Conservation (phyloP, 2,888 invertebrate species). For the Trypoxylon attenuatum region DNA sequence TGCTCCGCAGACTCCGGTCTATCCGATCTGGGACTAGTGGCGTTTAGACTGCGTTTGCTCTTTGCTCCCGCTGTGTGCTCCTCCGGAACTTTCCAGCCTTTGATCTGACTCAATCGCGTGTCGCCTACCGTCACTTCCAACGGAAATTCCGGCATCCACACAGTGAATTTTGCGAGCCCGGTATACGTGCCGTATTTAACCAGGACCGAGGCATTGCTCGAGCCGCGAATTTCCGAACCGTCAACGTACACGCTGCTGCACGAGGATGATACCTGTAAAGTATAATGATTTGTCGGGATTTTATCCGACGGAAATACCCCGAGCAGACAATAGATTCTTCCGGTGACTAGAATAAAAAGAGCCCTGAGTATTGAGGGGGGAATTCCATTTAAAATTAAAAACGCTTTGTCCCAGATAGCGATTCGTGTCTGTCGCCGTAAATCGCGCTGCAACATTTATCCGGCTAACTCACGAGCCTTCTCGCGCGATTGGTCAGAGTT, state of each 20-base stretch:
- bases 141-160: constrained; percentile 98
- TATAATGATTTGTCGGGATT: background rate
- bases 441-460: too few species aligned
- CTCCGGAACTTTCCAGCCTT: constrained; percentile 94
- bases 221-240: constrained; percentile 95
- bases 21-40: constrained; percentile 21
- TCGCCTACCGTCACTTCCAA: constrained; percentile 93
- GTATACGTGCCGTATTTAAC: constrained; percentile 95
- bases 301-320: background rate
- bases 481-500: too few species aligned
- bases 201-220: constrained; percentile 94
- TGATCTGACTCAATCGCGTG: constrained; percentile 92
- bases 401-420: too few species aligned
- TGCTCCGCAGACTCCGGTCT: constrained; percentile 1
- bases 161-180: constrained; percentile 90
- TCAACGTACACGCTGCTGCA: constrained; percentile 98
- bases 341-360: background rate
- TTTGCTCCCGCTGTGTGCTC: constrained; percentile 77
- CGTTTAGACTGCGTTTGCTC: constrained; percentile 68
- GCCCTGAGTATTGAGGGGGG: background rate
- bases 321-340: background rate
- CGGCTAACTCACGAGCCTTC: too few species aligned
- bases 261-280: constrained; percentile 90
- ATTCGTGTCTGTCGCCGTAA: background rate
- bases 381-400: background rate